A percentile compares a stretch with the other conserved stretches of the same genome.
These are phyloP conservation scores for Panurus biarmicus DNA, from an alignment of 2,113 vertebrate species.

Conservation along the genomic window DNA sequence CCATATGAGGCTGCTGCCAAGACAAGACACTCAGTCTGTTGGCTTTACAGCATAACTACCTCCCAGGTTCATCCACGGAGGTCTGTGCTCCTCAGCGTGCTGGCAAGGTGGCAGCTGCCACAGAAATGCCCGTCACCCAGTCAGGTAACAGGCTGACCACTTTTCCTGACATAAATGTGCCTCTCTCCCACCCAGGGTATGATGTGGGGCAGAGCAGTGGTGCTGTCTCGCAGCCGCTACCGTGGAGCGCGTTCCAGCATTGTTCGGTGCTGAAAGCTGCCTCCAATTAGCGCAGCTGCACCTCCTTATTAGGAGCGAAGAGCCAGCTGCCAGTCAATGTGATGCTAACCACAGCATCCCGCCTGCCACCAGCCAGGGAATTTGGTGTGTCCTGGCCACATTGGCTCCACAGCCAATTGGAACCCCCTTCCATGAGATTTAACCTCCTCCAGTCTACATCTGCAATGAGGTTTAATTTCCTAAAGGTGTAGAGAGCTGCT, in stretches of 20 bases:
- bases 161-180: background rate
- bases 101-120: background rate
- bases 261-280: slow-evolving; percentile 9
- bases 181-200: background rate
- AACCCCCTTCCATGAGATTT: background rate
- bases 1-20: background rate
- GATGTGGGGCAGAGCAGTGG: background rate
- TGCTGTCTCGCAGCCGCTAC: background rate
- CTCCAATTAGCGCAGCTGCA: slow-evolving; percentile 33
- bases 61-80: background rate
- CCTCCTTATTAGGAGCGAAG: slow-evolving; percentile 45
- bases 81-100: background rate
- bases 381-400: background rate
- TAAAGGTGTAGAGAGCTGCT: background rate
- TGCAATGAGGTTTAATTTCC: background rate
- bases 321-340: background rate
- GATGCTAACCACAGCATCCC: slow-evolving; percentile 1
- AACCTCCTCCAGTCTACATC: background rate
- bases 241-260: background rate
- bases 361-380: background rate
- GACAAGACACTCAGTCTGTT: background rate
- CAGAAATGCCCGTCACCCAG: accelerated
- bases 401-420: background rate
- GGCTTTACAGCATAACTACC: background rate
- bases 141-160: background rate